These are phyloP conservation scores for Nycteola revayana DNA, from an alignment of 2,888 invertebrate genomes.

Conservation along the genomic window DNA sequence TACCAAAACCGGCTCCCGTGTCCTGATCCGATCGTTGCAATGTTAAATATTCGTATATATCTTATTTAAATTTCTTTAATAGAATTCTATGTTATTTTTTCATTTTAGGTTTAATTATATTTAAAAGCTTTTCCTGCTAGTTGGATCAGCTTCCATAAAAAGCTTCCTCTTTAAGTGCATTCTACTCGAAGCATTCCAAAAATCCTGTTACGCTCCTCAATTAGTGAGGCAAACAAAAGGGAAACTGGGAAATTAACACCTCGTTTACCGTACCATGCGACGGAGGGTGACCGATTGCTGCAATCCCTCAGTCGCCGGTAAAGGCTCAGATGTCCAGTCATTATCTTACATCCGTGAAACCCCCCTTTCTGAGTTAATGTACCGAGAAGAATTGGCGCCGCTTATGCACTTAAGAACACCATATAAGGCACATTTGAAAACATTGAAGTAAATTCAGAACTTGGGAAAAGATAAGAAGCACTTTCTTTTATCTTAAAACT, in stretches of 20 bases:
- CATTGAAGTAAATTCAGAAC: slow-evolving; percentile 31
- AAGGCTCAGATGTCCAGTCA: slow-evolving; percentile 45
- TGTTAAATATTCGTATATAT: slow-evolving; percentile 45
- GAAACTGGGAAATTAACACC: slow-evolving; percentile 52
- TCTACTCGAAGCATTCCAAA: slow-evolving; percentile 29
- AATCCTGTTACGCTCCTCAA: slow-evolving; percentile 34
- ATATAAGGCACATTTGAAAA: slow-evolving; percentile 18
- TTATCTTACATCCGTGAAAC: slow-evolving; percentile 52
- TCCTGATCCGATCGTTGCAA: slow-evolving; percentile 46
- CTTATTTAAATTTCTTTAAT: slow-evolving; percentile 21
- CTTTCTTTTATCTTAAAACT: slow-evolving; percentile 70
- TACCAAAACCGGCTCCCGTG: slow-evolving; percentile 57
- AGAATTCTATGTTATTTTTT: no score
- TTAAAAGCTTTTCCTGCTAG: slow-evolving; percentile 13
- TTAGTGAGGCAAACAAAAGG: slow-evolving; percentile 44
- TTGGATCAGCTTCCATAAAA: slow-evolving; percentile 15
- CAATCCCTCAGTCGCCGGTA: slow-evolving; percentile 39
- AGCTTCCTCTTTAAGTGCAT: slow-evolving; percentile 20
- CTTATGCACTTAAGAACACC: slow-evolving; percentile 35
- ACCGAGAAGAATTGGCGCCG: slow-evolving; percentile 56
- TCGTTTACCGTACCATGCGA: slow-evolving; percentile 58
- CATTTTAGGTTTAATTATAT: no score
- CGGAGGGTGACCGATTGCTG: slow-evolving; percentile 54
- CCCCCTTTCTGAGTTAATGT: slow-evolving; percentile 48
- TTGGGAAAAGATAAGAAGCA: slow-evolving; percentile 61